These are phyloP conservation scores for Scolanthus callimorphus DNA, from an alignment of 92 coral and sea anemone genomes.

Conservation along the genomic window DNA sequence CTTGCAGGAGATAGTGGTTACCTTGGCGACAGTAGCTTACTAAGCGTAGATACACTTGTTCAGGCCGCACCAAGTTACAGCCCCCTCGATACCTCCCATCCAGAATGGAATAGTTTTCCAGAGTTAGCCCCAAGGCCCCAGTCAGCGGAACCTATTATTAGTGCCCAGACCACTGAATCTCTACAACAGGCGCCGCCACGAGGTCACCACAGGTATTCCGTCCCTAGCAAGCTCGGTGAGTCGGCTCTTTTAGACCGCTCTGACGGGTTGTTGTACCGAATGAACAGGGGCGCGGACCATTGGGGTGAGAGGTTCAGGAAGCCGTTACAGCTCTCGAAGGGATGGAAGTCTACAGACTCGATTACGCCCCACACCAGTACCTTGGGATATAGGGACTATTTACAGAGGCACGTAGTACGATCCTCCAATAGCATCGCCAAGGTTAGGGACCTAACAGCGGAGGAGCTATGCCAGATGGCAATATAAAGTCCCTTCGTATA, in stretches of 20 bases:
- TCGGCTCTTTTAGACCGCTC: background rate
- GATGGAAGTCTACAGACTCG: slow-evolving; percentile 24
- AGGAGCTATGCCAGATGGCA: slow-evolving; percentile 30
- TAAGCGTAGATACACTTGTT: background rate
- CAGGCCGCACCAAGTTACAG: background rate
- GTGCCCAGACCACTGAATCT: background rate
- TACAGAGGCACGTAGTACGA: slow-evolving; percentile 76
- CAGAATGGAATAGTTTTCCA: background rate
- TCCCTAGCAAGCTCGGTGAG: slow-evolving; percentile 1
- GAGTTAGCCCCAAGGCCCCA: background rate
- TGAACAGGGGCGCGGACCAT: background rate
- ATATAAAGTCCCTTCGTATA: slow-evolving; percentile 3
- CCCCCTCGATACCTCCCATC: background rate
- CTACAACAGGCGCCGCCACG: slow-evolving; percentile 24
- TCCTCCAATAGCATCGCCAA: slow-evolving; percentile 81
- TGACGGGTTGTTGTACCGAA: background rate
- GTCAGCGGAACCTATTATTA: background rate
- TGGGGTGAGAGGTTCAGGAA: background rate
- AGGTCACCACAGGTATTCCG: slow-evolving; percentile 2
- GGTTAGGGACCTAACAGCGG: slow-evolving; percentile 80
- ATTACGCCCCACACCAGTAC: slow-evolving; percentile 2
- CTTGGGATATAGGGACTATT: slow-evolving; percentile 38
- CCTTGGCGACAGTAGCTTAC: background rate
- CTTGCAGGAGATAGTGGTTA: background rate
- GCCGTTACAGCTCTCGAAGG: slow-evolving; percentile 6